phyloP scores from a whole-genome alignment of 2,797 vertebrate genomes.

The Huso huso region DNA sequence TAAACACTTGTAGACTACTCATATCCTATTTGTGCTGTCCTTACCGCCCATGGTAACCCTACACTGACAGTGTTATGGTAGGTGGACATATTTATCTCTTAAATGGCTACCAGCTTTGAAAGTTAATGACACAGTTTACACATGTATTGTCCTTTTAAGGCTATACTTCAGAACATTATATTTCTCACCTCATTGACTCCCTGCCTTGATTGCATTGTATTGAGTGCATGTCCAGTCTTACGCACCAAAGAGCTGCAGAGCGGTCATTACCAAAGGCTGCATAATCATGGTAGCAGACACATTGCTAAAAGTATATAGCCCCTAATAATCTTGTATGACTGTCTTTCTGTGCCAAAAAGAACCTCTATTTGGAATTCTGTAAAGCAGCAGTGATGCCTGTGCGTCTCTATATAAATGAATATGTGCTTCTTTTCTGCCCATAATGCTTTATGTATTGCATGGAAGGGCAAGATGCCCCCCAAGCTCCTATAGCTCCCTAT shows the following conservation, averaged over 20 bases:
- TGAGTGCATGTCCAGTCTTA: slow-evolving; percentile 38
- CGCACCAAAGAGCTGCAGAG: slow-evolving; percentile 47
- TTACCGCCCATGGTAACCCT: too few species aligned
- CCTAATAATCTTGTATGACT: slow-evolving; percentile 13
- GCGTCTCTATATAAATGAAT: slow-evolving; percentile 28
- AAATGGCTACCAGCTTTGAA: too few species aligned
- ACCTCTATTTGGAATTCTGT: not conserved
- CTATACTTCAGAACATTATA: too few species aligned
- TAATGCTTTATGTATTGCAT: not conserved
- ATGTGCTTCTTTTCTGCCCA: slow-evolving; percentile 3
- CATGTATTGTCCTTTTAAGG: too few species aligned
- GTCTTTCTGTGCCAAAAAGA: not conserved
- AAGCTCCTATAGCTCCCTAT: too few species aligned
- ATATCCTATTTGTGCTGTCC: too few species aligned
- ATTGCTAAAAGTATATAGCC: slow-evolving; percentile 35
- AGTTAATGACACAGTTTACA: too few species aligned
- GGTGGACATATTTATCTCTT: too few species aligned
- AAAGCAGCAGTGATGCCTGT: not conserved
- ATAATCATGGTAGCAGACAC: slow-evolving; percentile 45
- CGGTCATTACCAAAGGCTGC: slow-evolving; percentile 36
- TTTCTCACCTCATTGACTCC: slow-evolving; percentile 38
- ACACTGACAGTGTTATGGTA: too few species aligned
- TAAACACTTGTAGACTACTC: too few species aligned
- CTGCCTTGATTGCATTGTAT: slow-evolving; percentile 49
- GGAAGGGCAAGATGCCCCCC: too few species aligned